These are phyloP conservation scores for Cosmorhoe ocellata DNA, from an alignment of 2,888 invertebrate genomes.

Conservation along the genomic window DNA sequence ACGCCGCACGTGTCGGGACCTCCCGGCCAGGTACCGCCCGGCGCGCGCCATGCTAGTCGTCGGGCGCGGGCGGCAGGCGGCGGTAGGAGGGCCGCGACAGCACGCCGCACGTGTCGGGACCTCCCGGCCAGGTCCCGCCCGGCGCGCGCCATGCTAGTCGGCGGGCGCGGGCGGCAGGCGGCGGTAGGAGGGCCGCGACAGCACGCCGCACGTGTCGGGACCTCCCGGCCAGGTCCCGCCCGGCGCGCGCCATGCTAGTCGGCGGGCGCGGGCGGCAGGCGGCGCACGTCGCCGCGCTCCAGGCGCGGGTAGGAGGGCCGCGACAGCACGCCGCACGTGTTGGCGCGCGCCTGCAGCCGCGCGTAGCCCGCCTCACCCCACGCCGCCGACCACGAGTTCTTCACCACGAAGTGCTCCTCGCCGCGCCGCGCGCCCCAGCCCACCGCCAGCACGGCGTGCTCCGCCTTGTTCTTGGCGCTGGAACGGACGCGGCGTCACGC, in stretches of 20 bases:
- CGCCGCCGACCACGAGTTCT: conserved; percentile 64
- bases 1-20: no score
- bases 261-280: conserved; percentile 30
- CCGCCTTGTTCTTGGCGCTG: conserved; percentile 47
- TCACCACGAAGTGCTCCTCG: conserved; percentile 62
- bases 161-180: no score
- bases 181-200: no score
- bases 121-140: no score
- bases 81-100: no score
- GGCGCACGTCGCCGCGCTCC: conserved; percentile 48
- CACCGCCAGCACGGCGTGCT: conserved; percentile 67
- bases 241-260: no score
- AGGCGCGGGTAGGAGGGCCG: conserved; percentile 59
- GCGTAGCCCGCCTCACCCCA: conserved; percentile 67
- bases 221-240: no score
- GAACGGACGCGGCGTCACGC: neutral
- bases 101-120: no score
- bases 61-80: no score
- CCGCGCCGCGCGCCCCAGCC: conserved; percentile 59
- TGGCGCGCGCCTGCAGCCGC: conserved; percentile 55
- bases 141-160: no score
- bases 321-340: conserved; percentile 67
- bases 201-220: neutral
- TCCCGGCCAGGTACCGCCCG: no score
- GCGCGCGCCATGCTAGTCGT: no score